These are phyloP conservation scores for Drosophila tropicalis DNA, from an alignment of 1,140 invertebrate species.

Conservation along the genomic window DNA sequence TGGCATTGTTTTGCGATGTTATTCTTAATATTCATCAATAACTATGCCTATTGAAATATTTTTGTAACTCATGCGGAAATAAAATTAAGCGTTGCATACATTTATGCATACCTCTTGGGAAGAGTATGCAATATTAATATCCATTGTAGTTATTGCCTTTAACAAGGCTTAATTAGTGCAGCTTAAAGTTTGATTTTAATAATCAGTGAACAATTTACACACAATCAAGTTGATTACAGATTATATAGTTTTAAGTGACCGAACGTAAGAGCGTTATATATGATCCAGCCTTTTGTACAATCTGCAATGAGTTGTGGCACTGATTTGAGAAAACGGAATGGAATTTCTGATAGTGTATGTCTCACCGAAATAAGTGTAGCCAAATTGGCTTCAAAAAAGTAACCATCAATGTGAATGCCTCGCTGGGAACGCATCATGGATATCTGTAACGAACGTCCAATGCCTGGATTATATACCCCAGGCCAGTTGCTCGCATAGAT, in stretches of 20 bases:
- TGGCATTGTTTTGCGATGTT: neutral
- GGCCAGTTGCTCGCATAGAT: slow-evolving; percentile 51
- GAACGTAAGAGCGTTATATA: slow-evolving; percentile 49
- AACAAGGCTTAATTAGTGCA: slow-evolving; percentile 43
- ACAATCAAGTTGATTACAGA: neutral
- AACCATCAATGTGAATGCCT: slow-evolving; percentile 31
- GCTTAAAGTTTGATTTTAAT: slow-evolving; percentile 68
- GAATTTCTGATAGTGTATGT: neutral
- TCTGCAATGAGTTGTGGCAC: slow-evolving; percentile 22
- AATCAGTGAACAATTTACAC: slow-evolving; percentile 8
- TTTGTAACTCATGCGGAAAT: no score
- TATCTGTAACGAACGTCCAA: slow-evolving; percentile 19
- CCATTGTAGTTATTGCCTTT: slow-evolving; percentile 25
- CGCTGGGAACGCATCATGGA: slow-evolving; percentile 37
- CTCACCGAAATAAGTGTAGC: slow-evolving; percentile 37
- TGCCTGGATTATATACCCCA: neutral
- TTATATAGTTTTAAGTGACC: slow-evolving; percentile 22
- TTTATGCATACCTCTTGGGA: neutral
- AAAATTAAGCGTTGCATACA: neutral
- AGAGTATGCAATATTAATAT: neutral
- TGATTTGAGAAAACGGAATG: neutral
- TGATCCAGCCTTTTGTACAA: slow-evolving; percentile 45
- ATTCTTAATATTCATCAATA: no score
- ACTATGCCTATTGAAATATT: no score
- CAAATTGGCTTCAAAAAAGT: slow-evolving; percentile 49